These are phyloP conservation scores for Rafetus swinhoei DNA, from an alignment of 2,113 vertebrate species.

Conservation along the genomic window DNA sequence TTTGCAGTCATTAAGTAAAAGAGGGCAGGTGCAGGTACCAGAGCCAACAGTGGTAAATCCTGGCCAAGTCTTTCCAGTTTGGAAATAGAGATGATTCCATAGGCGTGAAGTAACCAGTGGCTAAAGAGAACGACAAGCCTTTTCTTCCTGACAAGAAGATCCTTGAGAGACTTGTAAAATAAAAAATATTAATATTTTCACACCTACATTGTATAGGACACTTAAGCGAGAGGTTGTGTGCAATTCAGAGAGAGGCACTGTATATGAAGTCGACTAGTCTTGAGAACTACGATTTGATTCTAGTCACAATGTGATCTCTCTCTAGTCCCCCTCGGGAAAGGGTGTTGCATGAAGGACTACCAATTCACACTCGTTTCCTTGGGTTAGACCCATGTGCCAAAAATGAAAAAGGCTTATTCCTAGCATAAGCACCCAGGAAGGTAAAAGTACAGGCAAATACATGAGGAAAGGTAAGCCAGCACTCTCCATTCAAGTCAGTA, in stretches of 20 bases:
- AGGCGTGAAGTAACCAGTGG: constrained; percentile 98
- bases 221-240: neutral
- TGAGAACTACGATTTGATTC: neutral
- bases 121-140: constrained; percentile 95
- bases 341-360: neutral
- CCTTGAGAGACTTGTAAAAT: constrained; percentile 88
- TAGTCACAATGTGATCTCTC: neutral
- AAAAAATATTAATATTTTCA: constrained; percentile 22
- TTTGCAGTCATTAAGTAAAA: constrained; percentile 95
- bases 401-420: neutral
- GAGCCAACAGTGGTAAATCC: constrained; percentile 90
- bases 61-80: constrained; percentile 92
- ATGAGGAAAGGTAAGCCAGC: neutral
- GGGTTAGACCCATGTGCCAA: neutral
- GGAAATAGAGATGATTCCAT: constrained; percentile 97
- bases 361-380: neutral
- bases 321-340: neutral
- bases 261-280: neutral
- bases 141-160: constrained; percentile 95
- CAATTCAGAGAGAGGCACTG: neutral
- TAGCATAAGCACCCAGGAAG: neutral
- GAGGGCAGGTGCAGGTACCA: constrained; percentile 93
- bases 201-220: accelerated
- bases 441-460: neutral
- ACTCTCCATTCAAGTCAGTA: neutral